A percentile compares a stretch with the other conserved stretches of the same genome.
phyloP scores from a whole-genome alignment of 2,888 invertebrate species.

The Masnerella sp. region DNA sequence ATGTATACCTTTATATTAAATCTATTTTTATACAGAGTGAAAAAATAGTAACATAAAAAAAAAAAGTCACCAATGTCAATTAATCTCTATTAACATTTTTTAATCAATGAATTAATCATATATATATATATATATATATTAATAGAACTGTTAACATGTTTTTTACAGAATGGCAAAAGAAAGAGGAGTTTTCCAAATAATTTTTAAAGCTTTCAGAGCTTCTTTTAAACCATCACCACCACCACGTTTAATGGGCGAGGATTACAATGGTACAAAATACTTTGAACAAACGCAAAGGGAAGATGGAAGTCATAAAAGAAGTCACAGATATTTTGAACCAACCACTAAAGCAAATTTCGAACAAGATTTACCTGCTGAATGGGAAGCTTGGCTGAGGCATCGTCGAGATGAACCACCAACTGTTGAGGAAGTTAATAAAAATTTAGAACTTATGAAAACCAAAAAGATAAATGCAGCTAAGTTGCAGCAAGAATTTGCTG shows the following conservation, averaged over 20 bases:
- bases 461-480: constrained; percentile 87
- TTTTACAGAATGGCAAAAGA: constrained; percentile 70
- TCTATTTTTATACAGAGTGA: too few species aligned
- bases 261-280: constrained; percentile 90
- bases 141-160: neutral
- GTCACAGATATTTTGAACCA: constrained; percentile 87
- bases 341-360: constrained; percentile 82
- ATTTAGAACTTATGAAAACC: constrained; percentile 84
- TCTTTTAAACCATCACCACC: constrained; percentile 79
- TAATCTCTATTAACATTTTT: too few species aligned
- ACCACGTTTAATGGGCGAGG: constrained; percentile 82
- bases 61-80: too few species aligned
- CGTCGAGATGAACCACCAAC: constrained; percentile 84
- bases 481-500: constrained; percentile 81
- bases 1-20: too few species aligned
- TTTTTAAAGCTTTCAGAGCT: constrained; percentile 82
- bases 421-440: constrained; percentile 84
- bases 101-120: too few species aligned
- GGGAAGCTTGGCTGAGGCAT: constrained; percentile 90
- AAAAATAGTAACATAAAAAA: too few species aligned
- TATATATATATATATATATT: too few species aligned
- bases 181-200: constrained; percentile 73
- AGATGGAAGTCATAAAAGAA: constrained; percentile 76
- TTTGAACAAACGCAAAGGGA: constrained; percentile 83
- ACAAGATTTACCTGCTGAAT: constrained; percentile 89